Evolutionary conservation across 2,888 invertebrate species (phyloP).

Genomic region (Cremastobaeus sp.): DNA sequence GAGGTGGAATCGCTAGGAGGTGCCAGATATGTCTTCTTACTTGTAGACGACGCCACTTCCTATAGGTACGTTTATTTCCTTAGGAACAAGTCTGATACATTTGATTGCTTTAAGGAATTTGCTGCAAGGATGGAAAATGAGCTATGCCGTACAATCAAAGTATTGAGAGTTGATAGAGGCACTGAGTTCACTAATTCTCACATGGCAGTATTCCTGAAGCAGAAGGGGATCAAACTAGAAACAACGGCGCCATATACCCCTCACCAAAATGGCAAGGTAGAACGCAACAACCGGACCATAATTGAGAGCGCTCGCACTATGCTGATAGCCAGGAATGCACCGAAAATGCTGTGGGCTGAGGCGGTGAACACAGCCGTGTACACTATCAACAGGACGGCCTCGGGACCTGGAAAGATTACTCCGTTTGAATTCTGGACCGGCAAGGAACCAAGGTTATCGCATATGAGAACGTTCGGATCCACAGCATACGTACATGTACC

Average conservation of each 20-base stretch:
- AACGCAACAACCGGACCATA: constrained; percentile 42
- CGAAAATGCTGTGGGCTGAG: constrained; percentile 36
- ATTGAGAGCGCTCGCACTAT: constrained; percentile 46
- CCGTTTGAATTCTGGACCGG: constrained; percentile 6
- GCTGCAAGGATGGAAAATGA: constrained; percentile 31
- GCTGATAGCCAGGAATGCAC: constrained; percentile 4
- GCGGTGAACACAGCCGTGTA: constrained; percentile 37
- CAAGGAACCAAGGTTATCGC: neutral
- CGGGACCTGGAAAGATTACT: neutral
- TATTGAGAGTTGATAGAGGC: constrained; percentile 59
- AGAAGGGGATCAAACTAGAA: constrained; percentile 7
- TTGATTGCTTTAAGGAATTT: constrained; percentile 58
- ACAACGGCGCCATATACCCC: constrained; percentile 29
- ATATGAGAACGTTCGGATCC: constrained; percentile 10
- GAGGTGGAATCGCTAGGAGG: constrained; percentile 48
- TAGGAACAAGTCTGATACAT: too few species aligned
- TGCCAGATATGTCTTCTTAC: too few species aligned
- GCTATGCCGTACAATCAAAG: constrained; percentile 36
- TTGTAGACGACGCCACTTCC: too few species aligned
- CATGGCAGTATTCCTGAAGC: neutral
- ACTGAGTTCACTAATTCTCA: constrained; percentile 17
- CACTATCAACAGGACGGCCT: neutral
- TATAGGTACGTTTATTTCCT: too few species aligned
- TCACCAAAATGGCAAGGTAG: constrained; percentile 33
- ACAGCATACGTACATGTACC: constrained; percentile 11